Evolutionary conservation across 2,888 invertebrate species (phyloP).

Genomic region (Nephrocerus scutellatus): DNA sequence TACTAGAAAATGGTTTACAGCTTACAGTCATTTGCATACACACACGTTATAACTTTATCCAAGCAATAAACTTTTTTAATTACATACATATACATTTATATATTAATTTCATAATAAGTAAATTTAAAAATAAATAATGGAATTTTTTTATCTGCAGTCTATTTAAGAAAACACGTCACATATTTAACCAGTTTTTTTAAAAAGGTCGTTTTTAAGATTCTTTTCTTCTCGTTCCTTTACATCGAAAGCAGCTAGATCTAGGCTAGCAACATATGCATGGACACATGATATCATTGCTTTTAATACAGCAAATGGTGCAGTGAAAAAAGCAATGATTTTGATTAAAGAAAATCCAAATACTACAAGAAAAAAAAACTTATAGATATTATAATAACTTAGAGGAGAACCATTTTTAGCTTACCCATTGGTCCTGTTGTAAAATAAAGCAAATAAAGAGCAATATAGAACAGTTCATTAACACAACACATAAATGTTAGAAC

Average conservation of each 20-base stretch:
- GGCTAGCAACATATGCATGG: constrained; percentile 83
- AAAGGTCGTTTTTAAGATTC: constrained; percentile 39
- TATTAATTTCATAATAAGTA: too few relatives aligned
- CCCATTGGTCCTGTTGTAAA: constrained; percentile 84
- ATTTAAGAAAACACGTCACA: too few relatives aligned
- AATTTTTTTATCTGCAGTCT: too few relatives aligned
- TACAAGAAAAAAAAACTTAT: constrained; percentile 51
- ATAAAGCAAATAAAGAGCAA: constrained; percentile 80
- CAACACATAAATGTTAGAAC: constrained; percentile 94
- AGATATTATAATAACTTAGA: background rate
- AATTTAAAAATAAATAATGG: too few relatives aligned
- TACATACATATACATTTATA: too few relatives aligned
- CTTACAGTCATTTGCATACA: too few relatives aligned
- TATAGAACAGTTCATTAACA: constrained; percentile 95
- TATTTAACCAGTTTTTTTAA: constrained; percentile 41
- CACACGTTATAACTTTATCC: too few relatives aligned
- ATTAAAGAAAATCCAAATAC: constrained; percentile 67
- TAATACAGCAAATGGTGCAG: constrained; percentile 78
- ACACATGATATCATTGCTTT: constrained; percentile 84
- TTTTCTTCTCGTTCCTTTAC: constrained; percentile 64
- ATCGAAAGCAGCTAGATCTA: constrained; percentile 83
- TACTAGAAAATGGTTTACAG: too few relatives aligned
- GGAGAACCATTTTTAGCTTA: constrained; percentile 46
- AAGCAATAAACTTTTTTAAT: too few relatives aligned
- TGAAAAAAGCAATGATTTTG: constrained; percentile 60